Percentiles rank a stretch among this genome's conserved stretches.
Evolutionary conservation across 2,797 vertebrate genomes (phyloP).

Genomic region (Sebastes taczanowskii): DNA sequence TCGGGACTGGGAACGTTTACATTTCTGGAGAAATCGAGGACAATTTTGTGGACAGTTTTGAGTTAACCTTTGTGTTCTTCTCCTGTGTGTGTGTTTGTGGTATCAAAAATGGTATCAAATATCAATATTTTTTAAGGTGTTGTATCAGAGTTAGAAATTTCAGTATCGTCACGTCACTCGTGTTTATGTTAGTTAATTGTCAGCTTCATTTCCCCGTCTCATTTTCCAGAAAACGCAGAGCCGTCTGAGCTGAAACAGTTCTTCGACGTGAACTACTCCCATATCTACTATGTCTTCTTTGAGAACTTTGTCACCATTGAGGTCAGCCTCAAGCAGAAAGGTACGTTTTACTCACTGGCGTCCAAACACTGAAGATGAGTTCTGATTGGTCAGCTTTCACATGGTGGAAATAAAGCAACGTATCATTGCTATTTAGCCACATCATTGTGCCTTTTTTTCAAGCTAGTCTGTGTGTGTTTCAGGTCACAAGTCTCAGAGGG

Average conservation of each 20-base stretch:
- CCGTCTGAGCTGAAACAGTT: constrained; percentile 96
- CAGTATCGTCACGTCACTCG: no score
- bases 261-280: constrained; percentile 96
- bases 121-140: no score
- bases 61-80: neutral
- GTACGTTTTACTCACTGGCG: constrained; percentile 67
- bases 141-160: no score
- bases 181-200: neutral
- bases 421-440: neutral
- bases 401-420: neutral
- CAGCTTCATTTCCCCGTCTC: neutral
- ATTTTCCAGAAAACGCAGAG: constrained; percentile 91
- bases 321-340: constrained; percentile 98
- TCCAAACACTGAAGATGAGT: neutral
- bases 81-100: neutral
- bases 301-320: constrained; percentile 99
- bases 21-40: neutral
- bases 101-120: no score
- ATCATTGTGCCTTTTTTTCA: constrained; percentile 25
- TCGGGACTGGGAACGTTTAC: neutral
- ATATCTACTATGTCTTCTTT: constrained; percentile 99
- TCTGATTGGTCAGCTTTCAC: neutral
- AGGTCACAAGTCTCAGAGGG: constrained; percentile 99
- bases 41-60: neutral
- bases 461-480: constrained; percentile 45